phyloP scores from a whole-genome alignment of 2,113 vertebrate species.

The Nesospiza acunhae region DNA sequence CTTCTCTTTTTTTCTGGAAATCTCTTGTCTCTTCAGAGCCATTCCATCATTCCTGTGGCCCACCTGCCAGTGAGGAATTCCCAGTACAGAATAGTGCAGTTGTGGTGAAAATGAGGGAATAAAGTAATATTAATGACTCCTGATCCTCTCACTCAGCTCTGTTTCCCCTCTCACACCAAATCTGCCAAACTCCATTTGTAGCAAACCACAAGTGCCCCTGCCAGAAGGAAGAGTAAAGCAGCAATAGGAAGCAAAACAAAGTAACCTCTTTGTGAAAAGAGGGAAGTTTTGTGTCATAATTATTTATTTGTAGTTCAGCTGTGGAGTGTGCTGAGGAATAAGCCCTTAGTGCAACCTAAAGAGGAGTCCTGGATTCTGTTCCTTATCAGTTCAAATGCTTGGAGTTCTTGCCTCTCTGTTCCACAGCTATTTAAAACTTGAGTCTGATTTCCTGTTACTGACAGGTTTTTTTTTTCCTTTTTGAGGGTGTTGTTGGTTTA shows the following conservation, averaged over 20 bases:
- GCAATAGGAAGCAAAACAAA: not conserved
- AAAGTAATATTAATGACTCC: not conserved
- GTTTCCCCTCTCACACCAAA: accelerated
- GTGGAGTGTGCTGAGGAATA: not conserved
- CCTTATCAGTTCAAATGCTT: not conserved
- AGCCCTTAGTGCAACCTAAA: not conserved
- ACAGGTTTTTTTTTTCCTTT: not conserved
- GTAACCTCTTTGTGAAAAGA: not conserved
- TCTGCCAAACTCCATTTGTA: not conserved
- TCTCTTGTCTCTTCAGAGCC: not conserved
- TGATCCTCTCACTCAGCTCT: not conserved
- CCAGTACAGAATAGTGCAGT: not conserved
- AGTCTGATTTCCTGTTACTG: not conserved
- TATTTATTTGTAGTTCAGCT: not conserved
- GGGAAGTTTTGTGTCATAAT: not conserved
- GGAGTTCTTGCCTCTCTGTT: not conserved
- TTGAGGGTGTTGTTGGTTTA: not conserved
- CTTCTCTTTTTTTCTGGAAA: not conserved
- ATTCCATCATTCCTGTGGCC: not conserved
- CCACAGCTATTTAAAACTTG: not conserved
- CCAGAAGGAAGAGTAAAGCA: not conserved
- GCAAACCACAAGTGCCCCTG: not conserved
- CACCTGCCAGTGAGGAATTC: not conserved
- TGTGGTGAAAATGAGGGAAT: not conserved
- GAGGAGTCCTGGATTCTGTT: not conserved